Percentiles rank a stretch among this genome's conserved stretches.
Evolutionary conservation across 2,888 invertebrate genomes (phyloP).

Genomic region (Ectemnius continuus): DNA sequence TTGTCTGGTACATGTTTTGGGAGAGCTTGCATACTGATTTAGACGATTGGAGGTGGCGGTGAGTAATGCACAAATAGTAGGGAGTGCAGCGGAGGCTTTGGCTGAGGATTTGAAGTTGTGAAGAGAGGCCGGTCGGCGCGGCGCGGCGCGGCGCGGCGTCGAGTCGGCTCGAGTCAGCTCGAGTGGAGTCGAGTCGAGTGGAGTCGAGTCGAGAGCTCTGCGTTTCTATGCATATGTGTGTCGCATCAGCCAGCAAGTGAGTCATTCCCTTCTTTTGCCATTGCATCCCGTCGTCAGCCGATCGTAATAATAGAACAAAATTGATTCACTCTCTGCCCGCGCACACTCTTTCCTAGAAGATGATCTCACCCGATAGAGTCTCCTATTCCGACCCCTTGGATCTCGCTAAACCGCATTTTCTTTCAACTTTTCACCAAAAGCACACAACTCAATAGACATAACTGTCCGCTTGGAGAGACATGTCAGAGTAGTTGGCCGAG

Average conservation of each 20-base stretch:
- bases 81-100: conserved; percentile 32
- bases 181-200: conserved; percentile 1
- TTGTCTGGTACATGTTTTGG: too few relatives aligned
- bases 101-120: conserved; percentile 1
- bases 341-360: too few relatives aligned
- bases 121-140: too few relatives aligned
- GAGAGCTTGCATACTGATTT: conserved; percentile 27
- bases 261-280: conserved; percentile 68
- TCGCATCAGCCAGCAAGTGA: conserved; percentile 60
- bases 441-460: too few relatives aligned
- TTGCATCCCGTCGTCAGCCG: conserved; percentile 62
- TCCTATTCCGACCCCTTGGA: too few relatives aligned
- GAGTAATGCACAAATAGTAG: conserved; percentile 47
- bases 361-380: too few relatives aligned
- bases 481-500: too few relatives aligned
- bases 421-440: too few relatives aligned
- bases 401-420: too few relatives aligned
- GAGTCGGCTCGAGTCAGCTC: too few relatives aligned
- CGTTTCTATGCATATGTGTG: conserved; percentile 43
- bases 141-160: too few relatives aligned
- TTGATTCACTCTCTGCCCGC: conserved; percentile 63
- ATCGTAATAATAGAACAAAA: conserved; percentile 71
- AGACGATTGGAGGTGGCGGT: conserved; percentile 46
- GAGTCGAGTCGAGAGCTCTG: conserved; percentile 16
- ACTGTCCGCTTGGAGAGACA: too few relatives aligned